phyloP scores from a whole-genome alignment of 1,140 invertebrate species.

The Dendroctonus ponderosae region DNA sequence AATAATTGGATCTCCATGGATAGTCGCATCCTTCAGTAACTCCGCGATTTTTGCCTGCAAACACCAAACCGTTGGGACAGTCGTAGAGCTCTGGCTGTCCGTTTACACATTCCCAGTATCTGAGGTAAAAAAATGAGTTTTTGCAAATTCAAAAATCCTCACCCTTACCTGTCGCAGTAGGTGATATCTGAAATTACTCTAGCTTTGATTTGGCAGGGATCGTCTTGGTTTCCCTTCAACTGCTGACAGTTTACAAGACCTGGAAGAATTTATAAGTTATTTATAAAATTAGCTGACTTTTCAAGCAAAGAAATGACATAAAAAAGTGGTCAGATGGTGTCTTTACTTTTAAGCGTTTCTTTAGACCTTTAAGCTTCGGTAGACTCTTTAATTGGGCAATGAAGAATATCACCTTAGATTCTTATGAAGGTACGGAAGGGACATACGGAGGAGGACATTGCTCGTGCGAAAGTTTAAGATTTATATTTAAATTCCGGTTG shows the following conservation, averaged over 20 bases:
- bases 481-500: no score
- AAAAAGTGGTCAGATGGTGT: not conserved
- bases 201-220: slow-evolving; percentile 75
- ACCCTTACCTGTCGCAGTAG: slow-evolving; percentile 69
- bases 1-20: slow-evolving; percentile 84
- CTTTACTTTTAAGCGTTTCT: no score
- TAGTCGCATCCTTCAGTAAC: slow-evolving; percentile 87
- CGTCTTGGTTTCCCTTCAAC: slow-evolving; percentile 57
- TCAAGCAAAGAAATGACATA: slow-evolving; percentile 1
- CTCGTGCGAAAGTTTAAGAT: no score
- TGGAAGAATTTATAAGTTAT: no score
- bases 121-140: not conserved
- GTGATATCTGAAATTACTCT: slow-evolving; percentile 72
- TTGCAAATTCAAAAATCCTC: not conserved
- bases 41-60: slow-evolving; percentile 81
- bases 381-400: no score
- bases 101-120: slow-evolving; percentile 79
- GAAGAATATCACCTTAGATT: no score
- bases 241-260: slow-evolving; percentile 49
- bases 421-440: no score
- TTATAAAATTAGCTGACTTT: no score
- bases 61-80: slow-evolving; percentile 87
- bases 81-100: slow-evolving; percentile 79
- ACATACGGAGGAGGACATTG: no score
- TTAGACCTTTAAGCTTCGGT: no score